Evolutionary conservation across 2,888 invertebrate genomes (phyloP), one percentile per base, ranked within the genome.

Genomic region (Tetragnatha montana): DNA sequence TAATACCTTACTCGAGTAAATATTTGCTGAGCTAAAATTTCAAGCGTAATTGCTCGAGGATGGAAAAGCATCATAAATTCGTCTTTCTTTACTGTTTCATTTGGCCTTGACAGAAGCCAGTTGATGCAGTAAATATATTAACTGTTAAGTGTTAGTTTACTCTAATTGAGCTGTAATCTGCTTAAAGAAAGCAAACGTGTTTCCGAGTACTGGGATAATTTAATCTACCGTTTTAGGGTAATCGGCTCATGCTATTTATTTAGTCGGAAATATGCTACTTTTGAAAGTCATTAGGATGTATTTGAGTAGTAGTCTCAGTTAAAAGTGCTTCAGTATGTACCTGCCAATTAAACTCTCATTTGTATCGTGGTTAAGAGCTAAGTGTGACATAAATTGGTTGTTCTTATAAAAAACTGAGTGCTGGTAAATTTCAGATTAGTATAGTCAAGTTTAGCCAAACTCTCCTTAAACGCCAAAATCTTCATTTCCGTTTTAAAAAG

Each of bases 91-190:
- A 73, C 8, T 19, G 6, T 73, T 73, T 73, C n/a, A 12, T 73
- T 73, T 7, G 12, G 73, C 4, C 73, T 73, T 73, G 49, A 83
- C 69, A 83, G 76, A 76, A 83, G 69, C 69, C 69, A 83, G 76
- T 75, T 19, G n/a, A 47, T 47, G 8, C n/a, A 49, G 47, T 75
- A 83, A 83, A 68, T 75, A 73, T 74, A 83, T 83, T 76, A 83
- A 69, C 71, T 47, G 70, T 75, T 47, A 71, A 71, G 76, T 78
- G 50, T 78, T 78, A 50, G 85, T 78, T 85, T 51, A 74, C 79
- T 35, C 35, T 87, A 87, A 87, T 74, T 87, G 80, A 68, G 80
- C 74, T 87, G 68, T 87, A 87, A 87, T 87, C 80, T 80, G 70
- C 69, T 87, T 87, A 87, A 60, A 80, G 87, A 87, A 81, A 74